phyloP scores from a whole-genome alignment of 2,113 vertebrate genomes.

The Circaetus cinerascens region DNA sequence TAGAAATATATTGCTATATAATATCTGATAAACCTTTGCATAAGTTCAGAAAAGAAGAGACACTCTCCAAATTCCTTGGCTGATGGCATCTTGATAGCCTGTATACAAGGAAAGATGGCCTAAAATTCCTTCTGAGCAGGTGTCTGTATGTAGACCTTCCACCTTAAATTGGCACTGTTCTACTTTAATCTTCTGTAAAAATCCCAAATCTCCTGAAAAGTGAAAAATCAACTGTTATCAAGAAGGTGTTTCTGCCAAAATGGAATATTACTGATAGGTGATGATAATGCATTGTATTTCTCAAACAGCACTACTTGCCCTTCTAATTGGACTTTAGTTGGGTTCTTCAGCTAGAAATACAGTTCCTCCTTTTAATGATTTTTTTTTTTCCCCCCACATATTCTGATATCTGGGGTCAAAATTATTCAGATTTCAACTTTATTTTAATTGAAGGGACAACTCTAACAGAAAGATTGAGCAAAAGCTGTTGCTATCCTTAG shows the following conservation, averaged over 20 bases:
- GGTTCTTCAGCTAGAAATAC: background rate
- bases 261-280: background rate
- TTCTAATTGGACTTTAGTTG: background rate
- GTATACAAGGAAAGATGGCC: background rate
- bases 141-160: background rate
- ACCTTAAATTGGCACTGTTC: background rate
- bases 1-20: background rate
- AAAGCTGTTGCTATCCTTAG: background rate
- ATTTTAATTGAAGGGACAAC: background rate
- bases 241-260: background rate
- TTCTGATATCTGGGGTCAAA: background rate
- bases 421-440: background rate
- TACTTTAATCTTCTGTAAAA: background rate
- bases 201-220: background rate
- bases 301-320: background rate
- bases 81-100: background rate
- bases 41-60: background rate
- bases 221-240: background rate
- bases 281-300: background rate
- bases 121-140: background rate
- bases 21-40: background rate
- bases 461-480: background rate
- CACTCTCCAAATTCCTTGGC: background rate
- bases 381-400: accelerated
- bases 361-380: background rate